phyloP scores from a whole-genome alignment of 2,113 vertebrate species.

The Orientallactaga bullata region DNA sequence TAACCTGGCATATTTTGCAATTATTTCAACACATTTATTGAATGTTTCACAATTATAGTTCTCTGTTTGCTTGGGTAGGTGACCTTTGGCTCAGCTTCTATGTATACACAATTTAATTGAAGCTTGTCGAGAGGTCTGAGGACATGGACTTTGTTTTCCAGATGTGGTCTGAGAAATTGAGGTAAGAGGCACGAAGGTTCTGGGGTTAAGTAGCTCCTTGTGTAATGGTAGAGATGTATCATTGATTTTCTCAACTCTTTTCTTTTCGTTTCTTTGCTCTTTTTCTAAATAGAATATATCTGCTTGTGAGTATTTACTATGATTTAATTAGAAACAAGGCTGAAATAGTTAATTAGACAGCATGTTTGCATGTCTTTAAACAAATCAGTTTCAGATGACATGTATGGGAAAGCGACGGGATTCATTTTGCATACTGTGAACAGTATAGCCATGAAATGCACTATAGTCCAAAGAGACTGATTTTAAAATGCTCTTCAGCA shows the following conservation, averaged over 20 bases:
- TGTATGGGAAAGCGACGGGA: neutral
- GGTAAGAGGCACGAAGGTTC: conserved; percentile 49
- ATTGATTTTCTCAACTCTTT: conserved; percentile 63
- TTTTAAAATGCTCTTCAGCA: neutral
- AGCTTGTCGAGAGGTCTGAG: conserved; percentile 68
- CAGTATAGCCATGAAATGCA: neutral
- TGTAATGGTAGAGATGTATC: conserved; percentile 7
- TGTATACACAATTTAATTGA: conserved; percentile 75
- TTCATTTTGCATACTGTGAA: conserved; percentile 24
- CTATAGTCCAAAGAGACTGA: neutral
- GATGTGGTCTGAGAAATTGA: conserved; percentile 68
- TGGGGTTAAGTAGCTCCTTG: conserved; percentile 61
- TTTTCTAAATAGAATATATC: neutral
- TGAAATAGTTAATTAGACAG: neutral
- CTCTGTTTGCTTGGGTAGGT: conserved; percentile 70
- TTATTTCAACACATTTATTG: conserved; percentile 66
- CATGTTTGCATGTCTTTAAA: neutral
- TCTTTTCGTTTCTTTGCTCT: conserved; percentile 20
- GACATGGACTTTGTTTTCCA: conserved; percentile 69
- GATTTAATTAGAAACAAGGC: conserved; percentile 6
- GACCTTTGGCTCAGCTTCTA: conserved; percentile 75
- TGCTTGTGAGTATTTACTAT: neutral
- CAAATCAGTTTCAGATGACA: neutral
- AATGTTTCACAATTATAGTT: conserved; percentile 76
- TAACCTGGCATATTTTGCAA: conserved; percentile 57